Conservation (phyloP, 2,113 vertebrate genomes). For the Oreochromis tanganicae region DNA sequence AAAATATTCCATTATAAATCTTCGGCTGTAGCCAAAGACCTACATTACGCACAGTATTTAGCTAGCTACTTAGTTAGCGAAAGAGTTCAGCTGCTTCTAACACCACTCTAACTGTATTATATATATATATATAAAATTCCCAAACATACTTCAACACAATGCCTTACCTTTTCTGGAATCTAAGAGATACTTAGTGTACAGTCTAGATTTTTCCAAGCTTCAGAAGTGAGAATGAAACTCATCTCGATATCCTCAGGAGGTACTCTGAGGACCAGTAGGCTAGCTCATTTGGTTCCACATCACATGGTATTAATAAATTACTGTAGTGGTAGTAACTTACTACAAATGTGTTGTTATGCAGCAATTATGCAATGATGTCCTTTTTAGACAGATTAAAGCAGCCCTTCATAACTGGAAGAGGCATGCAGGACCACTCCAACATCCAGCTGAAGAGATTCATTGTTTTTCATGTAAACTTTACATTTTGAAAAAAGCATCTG, state of each 20-base stretch:
- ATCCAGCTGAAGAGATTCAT: neutral
- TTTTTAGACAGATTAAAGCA: neutral
- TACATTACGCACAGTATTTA: neutral
- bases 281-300: neutral
- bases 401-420: neutral
- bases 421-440: neutral
- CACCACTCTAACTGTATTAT: neutral
- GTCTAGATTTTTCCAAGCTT: neutral
- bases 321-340: neutral
- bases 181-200: neutral
- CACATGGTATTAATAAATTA: neutral
- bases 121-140: neutral
- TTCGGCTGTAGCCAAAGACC: neutral
- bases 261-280: neutral
- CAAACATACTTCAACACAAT: neutral
- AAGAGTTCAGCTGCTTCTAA: neutral
- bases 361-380: neutral
- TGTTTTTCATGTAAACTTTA: neutral
- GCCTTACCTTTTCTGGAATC: neutral
- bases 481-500: neutral
- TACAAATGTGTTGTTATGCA: neutral
- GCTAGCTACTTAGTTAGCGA: neutral
- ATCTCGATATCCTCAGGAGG: neutral
- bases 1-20: neutral
- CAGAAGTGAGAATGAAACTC: neutral